phyloP scores from a whole-genome alignment of 2,797 vertebrate species.

The Cirrhinus mrigala region DNA sequence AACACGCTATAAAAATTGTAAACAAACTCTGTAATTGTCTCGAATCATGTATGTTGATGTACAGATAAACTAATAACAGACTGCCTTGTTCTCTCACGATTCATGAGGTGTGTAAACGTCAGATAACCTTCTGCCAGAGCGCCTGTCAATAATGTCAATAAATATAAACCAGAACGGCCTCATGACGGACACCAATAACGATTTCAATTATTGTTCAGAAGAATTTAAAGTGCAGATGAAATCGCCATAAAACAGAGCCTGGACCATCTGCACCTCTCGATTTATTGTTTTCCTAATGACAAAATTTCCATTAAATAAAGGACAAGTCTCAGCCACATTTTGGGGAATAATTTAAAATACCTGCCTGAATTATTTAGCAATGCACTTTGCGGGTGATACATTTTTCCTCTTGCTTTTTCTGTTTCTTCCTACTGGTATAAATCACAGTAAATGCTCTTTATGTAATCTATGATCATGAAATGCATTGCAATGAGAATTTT shows the following conservation, averaged over 20 bases:
- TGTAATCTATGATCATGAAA: background rate
- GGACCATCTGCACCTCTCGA: background rate
- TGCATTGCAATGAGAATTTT: background rate
- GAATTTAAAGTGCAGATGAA: conserved; percentile 27
- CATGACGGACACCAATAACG: background rate
- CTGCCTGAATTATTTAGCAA: background rate
- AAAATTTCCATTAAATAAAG: background rate
- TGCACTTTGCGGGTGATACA: background rate
- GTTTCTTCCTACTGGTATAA: background rate
- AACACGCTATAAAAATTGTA: background rate
- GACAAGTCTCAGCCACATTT: background rate
- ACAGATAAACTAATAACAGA: conserved; percentile 56
- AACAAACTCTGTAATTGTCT: background rate
- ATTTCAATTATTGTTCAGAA: conserved; percentile 18
- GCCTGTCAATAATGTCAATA: conserved; percentile 73
- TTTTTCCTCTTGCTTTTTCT: background rate
- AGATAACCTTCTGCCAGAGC: conserved; percentile 76
- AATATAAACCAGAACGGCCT: conserved; percentile 68
- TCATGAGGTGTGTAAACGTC: background rate
- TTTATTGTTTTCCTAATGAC: background rate
- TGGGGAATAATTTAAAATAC: background rate
- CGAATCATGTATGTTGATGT: background rate
- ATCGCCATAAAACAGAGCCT: background rate
- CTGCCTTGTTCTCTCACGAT: background rate
- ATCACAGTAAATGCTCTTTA: conserved; percentile 10